Evolutionary conservation across 2,888 invertebrate genomes (phyloP).

Genomic region (Cylloceria caligata): DNA sequence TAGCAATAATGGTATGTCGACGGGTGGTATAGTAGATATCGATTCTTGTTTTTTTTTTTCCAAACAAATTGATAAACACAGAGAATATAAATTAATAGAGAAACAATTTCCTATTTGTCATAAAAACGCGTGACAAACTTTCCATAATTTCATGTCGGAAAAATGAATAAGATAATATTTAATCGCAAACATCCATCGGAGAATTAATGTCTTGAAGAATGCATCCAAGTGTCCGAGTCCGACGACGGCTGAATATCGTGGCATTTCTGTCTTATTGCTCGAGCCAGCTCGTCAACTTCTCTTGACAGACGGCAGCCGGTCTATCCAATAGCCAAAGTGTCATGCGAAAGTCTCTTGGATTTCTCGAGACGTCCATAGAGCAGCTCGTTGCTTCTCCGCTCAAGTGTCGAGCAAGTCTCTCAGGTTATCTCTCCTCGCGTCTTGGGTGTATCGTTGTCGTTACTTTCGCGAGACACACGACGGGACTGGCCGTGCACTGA

Average conservation of each 20-base stretch:
- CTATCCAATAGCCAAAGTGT: constrained; percentile 59
- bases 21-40: no score
- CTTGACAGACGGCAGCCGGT: constrained; percentile 4
- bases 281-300: not conserved
- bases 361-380: constrained; percentile 41
- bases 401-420: constrained; percentile 20
- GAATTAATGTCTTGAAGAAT: constrained; percentile 34
- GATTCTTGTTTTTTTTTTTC: no score
- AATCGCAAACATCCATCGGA: constrained; percentile 46
- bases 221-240: constrained; percentile 23
- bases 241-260: constrained; percentile 43
- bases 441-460: constrained; percentile 2
- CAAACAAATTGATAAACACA: no score
- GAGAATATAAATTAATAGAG: no score
- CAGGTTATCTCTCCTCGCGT: not conserved
- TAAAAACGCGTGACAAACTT: not conserved
- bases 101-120: no score
- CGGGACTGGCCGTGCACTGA: not conserved
- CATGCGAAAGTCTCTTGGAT: constrained; percentile 53
- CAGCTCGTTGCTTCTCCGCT: constrained; percentile 7
- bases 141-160: not conserved
- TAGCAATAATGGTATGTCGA: not conserved
- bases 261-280: constrained; percentile 46
- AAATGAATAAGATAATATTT: constrained; percentile 3
- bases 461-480: not conserved